A percentile compares a stretch with the other conserved stretches of the same genome.
These are phyloP conservation scores for Myotis findleyi DNA, from an alignment of 2,797 vertebrate species.

Conservation along the genomic window DNA sequence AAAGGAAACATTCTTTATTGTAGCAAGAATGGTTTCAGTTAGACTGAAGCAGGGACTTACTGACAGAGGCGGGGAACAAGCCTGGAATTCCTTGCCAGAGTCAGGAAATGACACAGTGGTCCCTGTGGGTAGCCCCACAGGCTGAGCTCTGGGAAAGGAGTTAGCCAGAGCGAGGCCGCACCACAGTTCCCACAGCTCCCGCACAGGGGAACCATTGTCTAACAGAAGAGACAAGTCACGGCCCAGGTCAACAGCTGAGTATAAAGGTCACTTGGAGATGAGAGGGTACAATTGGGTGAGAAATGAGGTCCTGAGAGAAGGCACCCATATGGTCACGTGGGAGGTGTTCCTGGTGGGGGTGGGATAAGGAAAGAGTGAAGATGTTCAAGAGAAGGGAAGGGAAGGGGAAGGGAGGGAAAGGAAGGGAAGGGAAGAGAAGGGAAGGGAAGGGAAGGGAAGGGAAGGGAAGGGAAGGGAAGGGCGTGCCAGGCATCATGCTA, in stretches of 20 bases:
- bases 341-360: background rate
- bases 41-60: constrained; percentile 54
- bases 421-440: background rate
- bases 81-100: background rate
- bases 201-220: constrained; percentile 44
- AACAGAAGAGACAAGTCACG: background rate
- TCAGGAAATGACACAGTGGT: constrained; percentile 41
- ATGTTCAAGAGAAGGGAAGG: background rate
- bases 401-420: no score
- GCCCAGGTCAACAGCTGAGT: constrained; percentile 11
- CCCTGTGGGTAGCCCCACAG: background rate
- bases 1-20: background rate
- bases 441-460: background rate
- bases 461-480: no score
- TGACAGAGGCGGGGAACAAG: background rate
- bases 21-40: constrained; percentile 2
- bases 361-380: background rate
- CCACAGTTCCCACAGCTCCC: background rate
- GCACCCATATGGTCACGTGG: background rate
- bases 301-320: background rate
- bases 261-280: constrained; percentile 35
- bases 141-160: constrained; percentile 10
- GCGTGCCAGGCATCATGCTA: background rate
- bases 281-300: background rate
- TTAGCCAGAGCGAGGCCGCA: background rate